Evolutionary conservation across 2,888 invertebrate genomes (phyloP).

Genomic region (Drepana falcataria): DNA sequence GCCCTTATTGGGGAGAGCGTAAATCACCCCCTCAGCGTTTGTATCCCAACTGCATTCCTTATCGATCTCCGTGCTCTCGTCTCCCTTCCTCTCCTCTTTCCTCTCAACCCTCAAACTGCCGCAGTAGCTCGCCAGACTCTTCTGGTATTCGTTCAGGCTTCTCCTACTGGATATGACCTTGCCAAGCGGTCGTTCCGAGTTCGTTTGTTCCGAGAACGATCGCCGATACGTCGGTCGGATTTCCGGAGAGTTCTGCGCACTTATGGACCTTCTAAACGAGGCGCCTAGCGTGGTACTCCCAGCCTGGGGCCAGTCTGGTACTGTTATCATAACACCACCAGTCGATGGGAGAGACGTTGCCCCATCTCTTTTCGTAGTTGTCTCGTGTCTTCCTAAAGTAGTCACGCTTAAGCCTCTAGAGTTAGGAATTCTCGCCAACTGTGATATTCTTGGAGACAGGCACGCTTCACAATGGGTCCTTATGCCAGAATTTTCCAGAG

Average conservation of each 20-base stretch:
- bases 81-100: slow-evolving; percentile 54
- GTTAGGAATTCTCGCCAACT: slow-evolving; percentile 56
- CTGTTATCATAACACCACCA: slow-evolving; percentile 80
- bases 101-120: slow-evolving; percentile 45
- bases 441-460: slow-evolving; percentile 80
- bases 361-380: slow-evolving; percentile 49
- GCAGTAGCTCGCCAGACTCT: slow-evolving; percentile 58
- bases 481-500: slow-evolving; percentile 83
- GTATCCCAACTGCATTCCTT: slow-evolving; percentile 80
- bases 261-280: slow-evolving; percentile 57
- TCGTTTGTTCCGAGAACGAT: slow-evolving; percentile 69
- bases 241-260: slow-evolving; percentile 69
- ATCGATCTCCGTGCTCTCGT: slow-evolving; percentile 70
- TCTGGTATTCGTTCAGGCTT: slow-evolving; percentile 69
- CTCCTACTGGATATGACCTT: slow-evolving; percentile 70
- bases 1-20: slow-evolving; percentile 72
- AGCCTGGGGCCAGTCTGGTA: slow-evolving; percentile 80
- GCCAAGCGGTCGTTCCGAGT: slow-evolving; percentile 56
- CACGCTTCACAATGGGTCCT: slow-evolving; percentile 86
- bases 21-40: slow-evolving; percentile 73
- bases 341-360: slow-evolving; percentile 67
- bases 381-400: slow-evolving; percentile 65
- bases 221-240: slow-evolving; percentile 66
- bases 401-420: slow-evolving; percentile 67
- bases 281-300: slow-evolving; percentile 46